Percentiles rank a stretch among this genome's conserved stretches.
These are phyloP conservation scores for Cotesia congregata DNA, from an alignment of 2,888 invertebrate species.

Conservation along the genomic window DNA sequence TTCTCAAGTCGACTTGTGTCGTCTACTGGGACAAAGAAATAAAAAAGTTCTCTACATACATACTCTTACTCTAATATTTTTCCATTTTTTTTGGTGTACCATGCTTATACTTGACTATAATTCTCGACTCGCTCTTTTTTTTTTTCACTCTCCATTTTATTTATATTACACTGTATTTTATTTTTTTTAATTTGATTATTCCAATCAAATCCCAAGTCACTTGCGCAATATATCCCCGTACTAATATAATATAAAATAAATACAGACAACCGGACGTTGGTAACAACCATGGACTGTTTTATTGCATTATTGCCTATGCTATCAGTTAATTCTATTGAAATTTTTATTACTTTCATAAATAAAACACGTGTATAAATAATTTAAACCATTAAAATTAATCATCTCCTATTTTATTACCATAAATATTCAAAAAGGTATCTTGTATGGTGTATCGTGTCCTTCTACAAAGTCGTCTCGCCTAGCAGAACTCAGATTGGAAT, in stretches of 20 bases:
- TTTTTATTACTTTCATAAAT: neutral
- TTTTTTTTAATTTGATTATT: no score
- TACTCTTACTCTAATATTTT: neutral
- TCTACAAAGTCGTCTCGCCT: no score
- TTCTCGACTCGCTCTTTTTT: no score
- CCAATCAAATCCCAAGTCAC: neutral
- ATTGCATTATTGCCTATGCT: neutral
- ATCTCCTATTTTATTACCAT: neutral
- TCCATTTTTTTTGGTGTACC: constrained; percentile 19
- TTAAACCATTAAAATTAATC: no score
- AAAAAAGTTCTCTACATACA: neutral
- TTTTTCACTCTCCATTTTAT: no score
- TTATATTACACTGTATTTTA: no score
- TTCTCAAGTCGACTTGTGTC: constrained; percentile 9
- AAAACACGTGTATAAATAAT: no score
- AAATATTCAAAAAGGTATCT: neutral
- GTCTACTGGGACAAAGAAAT: constrained; percentile 12
- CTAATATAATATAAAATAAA: neutral
- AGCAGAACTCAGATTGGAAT: no score
- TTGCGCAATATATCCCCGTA: constrained; percentile 27
- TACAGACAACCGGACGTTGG: neutral
- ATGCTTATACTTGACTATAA: constrained; percentile 2
- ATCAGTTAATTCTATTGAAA: neutral
- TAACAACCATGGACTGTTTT: neutral
- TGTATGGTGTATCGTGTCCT: no score